These are phyloP conservation scores for Rana temporaria DNA, from an alignment of 2,113 vertebrate genomes.

Conservation along the genomic window DNA sequence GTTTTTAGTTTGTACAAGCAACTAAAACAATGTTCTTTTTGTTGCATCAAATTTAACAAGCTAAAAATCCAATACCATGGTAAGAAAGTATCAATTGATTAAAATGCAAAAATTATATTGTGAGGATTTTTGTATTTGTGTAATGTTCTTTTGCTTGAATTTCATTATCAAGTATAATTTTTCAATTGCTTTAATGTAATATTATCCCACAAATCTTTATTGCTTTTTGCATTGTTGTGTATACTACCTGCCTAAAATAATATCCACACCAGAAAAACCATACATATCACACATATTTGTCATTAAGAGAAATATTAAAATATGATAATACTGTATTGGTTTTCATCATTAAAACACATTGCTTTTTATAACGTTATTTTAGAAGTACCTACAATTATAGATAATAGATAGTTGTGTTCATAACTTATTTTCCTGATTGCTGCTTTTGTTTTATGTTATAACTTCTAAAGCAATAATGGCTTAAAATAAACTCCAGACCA, in stretches of 20 bases:
- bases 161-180: slow-evolving; percentile 34
- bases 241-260: slow-evolving; percentile 1
- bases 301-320: too few relatives aligned
- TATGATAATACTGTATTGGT: too few relatives aligned
- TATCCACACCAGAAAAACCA: background rate
- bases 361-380: too few relatives aligned
- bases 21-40: slow-evolving; percentile 18
- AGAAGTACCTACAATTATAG: too few relatives aligned
- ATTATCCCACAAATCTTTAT: slow-evolving; percentile 42
- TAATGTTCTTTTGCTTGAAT: slow-evolving; percentile 20
- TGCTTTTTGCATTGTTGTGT: background rate
- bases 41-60: slow-evolving; percentile 18
- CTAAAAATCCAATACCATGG: slow-evolving; percentile 12
- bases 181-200: slow-evolving; percentile 43
- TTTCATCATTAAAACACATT: too few relatives aligned
- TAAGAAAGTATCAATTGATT: slow-evolving; percentile 35
- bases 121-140: slow-evolving; percentile 39
- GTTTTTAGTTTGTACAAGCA: background rate
- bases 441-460: too few relatives aligned
- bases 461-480: too few relatives aligned
- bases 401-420: too few relatives aligned
- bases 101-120: slow-evolving; percentile 48
- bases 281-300: background rate
- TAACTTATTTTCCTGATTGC: too few relatives aligned
- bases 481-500: too few relatives aligned